These are phyloP conservation scores for Pseudochromis fuscus DNA, from an alignment of 2,797 vertebrate genomes.

Conservation along the genomic window DNA sequence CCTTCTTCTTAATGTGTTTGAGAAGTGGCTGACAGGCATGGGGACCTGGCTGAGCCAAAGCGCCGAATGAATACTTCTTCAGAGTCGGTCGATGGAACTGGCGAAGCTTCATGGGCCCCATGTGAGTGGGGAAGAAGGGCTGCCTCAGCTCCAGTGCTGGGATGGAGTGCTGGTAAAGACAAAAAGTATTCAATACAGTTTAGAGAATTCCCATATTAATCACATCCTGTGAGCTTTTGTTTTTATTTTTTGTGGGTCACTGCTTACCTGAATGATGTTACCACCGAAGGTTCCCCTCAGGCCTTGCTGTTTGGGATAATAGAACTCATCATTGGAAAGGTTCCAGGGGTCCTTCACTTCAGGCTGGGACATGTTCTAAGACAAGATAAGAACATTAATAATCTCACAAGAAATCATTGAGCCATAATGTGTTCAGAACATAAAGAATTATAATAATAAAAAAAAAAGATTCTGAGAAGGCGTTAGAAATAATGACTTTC, in stretches of 20 bases:
- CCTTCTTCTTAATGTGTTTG: conserved; percentile 99
- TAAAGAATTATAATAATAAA: no score
- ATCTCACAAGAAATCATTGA: conserved; percentile 6
- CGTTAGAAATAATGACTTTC: no score
- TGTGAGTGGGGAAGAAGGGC: conserved; percentile 98
- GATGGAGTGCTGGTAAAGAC: conserved; percentile 91
- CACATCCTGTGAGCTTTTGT: background rate
- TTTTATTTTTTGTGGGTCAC: background rate
- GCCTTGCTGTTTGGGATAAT: conserved; percentile 98
- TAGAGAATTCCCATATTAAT: background rate
- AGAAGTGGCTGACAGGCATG: conserved; percentile 93
- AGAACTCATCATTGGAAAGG: conserved; percentile 99
- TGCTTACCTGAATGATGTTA: conserved; percentile 96
- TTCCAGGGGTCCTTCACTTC: conserved; percentile 99
- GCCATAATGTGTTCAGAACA: background rate
- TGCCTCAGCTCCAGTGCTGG: conserved; percentile 96
- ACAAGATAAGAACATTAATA: no score
- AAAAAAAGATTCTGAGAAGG: no score
- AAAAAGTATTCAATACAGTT: background rate
- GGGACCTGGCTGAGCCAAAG: conserved; percentile 94
- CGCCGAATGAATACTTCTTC: conserved; percentile 97
- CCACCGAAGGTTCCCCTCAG: conserved; percentile 97
- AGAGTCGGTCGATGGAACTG: conserved; percentile 93
- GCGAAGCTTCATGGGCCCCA: conserved; percentile 98
- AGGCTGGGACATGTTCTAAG: conserved; percentile 98